A percentile compares a stretch with the other conserved stretches of the same genome.
Conservation (phyloP, 2,113 vertebrate species). For the Cyphomyrus discorhynchus region DNA sequence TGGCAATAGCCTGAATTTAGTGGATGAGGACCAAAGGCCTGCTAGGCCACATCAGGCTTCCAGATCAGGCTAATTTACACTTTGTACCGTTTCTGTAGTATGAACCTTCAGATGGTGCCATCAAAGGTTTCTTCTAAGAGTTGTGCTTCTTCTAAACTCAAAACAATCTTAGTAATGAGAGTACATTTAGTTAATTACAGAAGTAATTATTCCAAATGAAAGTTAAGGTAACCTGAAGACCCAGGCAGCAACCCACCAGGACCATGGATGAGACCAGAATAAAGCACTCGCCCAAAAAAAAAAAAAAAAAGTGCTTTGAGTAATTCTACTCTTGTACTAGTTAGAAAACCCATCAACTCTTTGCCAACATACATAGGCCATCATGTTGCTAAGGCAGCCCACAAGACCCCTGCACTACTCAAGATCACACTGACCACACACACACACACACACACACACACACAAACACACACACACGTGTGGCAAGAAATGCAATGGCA, state of each 20-base stretch:
- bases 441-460: not conserved
- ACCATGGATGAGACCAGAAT: not conserved
- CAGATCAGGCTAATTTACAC: not conserved
- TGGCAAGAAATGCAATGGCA: no score
- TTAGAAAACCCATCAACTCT: not conserved
- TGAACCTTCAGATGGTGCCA: not conserved
- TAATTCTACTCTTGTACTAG: no score
- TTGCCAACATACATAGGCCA: not conserved
- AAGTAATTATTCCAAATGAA: not conserved
- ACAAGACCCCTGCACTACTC: no score
- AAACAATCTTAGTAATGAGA: no score
- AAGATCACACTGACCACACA: not conserved
- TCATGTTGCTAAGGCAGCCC: not conserved
- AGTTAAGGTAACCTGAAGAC: not conserved
- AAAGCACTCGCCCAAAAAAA: not conserved
- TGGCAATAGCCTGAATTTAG: not conserved
- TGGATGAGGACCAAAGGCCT: not conserved
- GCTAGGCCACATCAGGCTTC: not conserved
- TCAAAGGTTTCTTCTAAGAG: no score
- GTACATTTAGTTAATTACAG: no score
- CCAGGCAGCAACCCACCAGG: not conserved
- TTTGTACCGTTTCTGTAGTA: not conserved
- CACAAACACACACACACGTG: not conserved
- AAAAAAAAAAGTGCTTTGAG: not conserved
- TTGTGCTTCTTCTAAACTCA: no score